Base-by-base conservation (phyloP, 2,888 invertebrate species). In the Pterostichus niger region DNA sequence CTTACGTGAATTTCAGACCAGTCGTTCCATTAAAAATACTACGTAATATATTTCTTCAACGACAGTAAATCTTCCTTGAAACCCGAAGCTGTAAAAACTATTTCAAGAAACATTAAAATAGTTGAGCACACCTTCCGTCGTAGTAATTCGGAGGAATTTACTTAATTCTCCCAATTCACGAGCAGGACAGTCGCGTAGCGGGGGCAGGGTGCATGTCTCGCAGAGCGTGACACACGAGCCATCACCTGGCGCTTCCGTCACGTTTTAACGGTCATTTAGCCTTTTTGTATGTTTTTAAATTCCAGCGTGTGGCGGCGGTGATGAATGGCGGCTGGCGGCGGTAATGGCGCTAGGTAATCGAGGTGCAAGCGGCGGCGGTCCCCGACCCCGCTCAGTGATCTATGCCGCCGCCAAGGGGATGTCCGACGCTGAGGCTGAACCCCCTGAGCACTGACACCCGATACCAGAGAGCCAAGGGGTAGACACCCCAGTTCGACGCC, bases 281-380 rank as follows among this genome's bases (percentile, higher is more conserved):
- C 56, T 83, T 83, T 84, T 83, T 84, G 73, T 83, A 83, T 85
- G 84, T 84, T 85, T 85, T 84, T 84, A 84, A 84, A 85, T 85
- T 85, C 85, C 83, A 75, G 75, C 73, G 81, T 64, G 84, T 54
- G 56, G 75, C 76, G 61, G 40, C 75, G 64, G 84, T 84, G 84
- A 85, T 85, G 84, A 84, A 84, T 85, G 79, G 84, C 54, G 79
- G 83, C 81, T 77, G 76, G 33, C 64, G 77, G 33, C 17, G 81
- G 82, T 84, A 85, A 85, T 84, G 84, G 84, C 80, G 82, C 85
- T 59, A 85, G 83, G 84, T 85, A 85, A 85, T 85, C 84, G 82
- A 82, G 83, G 83, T 77, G 84, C 31, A 64, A 80, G 71, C 40
- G 82, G 40, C 9, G 82, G 71, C 40, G 82, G 40, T 40, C 40